Percentiles rank a stretch among this genome's conserved stretches.
Conservation (phyloP, 2,888 invertebrate genomes). For the Aporophyla nigra region DNA sequence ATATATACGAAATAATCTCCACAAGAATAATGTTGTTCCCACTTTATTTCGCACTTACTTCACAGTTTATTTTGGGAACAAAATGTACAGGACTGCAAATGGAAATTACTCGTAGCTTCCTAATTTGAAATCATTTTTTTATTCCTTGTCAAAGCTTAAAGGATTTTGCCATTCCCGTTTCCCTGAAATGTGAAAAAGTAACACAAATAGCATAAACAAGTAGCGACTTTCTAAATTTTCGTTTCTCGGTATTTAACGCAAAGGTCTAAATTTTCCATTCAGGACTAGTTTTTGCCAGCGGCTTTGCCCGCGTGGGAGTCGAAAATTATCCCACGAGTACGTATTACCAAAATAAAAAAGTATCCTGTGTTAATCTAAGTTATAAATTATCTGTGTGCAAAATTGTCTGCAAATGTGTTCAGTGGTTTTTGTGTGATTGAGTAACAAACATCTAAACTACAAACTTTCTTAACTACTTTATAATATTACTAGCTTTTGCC, state of each 20-base stretch:
- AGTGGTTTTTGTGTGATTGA: too few relatives aligned
- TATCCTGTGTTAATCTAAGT: too few relatives aligned
- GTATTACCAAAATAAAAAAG: too few relatives aligned
- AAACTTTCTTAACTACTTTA: too few relatives aligned
- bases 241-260: constrained; percentile 1
- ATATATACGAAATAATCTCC: constrained; percentile 73
- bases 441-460: too few relatives aligned
- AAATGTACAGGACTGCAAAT: constrained; percentile 20
- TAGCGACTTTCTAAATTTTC: constrained; percentile 21
- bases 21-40: constrained; percentile 73
- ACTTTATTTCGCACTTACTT: constrained; percentile 62
- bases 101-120: constrained; percentile 19
- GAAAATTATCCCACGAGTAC: too few relatives aligned
- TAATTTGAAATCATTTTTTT: constrained; percentile 15
- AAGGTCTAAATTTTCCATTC: constrained; percentile 20
- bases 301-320: too few relatives aligned
- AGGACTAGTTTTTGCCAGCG: background rate
- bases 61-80: constrained; percentile 23
- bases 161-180: constrained; percentile 31
- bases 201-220: constrained; percentile 45
- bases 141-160: constrained; percentile 25
- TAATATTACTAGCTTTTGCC: too few relatives aligned
- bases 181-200: constrained; percentile 17
- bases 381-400: too few relatives aligned
- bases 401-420: too few relatives aligned